These are phyloP conservation scores for Mus caroli DNA, from an alignment of 2,797 vertebrate genomes.

Conservation along the genomic window DNA sequence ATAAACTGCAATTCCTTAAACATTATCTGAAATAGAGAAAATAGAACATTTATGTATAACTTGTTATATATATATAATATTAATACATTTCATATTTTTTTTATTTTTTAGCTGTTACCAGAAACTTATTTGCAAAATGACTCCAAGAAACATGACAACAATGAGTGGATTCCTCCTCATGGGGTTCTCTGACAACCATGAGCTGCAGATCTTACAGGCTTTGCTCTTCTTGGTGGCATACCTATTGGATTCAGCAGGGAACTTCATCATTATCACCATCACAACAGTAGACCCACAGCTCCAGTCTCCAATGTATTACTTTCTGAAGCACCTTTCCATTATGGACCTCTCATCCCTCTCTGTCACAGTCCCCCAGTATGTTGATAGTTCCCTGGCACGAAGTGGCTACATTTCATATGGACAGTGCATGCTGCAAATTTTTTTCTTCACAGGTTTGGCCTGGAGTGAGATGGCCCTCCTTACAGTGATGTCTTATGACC, in stretches of 20 bases:
- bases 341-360: neutral
- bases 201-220: neutral
- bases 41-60: neutral
- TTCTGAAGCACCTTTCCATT: neutral
- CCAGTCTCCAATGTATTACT: constrained; percentile 19
- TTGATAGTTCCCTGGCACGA: neutral
- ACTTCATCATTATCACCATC: neutral
- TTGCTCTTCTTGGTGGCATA: neutral
- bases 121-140: neutral
- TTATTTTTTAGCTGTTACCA: neutral
- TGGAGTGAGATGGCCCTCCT: neutral
- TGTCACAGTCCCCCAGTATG: constrained; percentile 1
- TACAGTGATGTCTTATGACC: constrained; percentile 32
- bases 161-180: neutral
- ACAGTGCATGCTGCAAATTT: neutral
- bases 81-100: neutral
- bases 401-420: neutral
- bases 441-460: neutral
- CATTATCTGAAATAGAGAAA: neutral
- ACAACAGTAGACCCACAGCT: neutral
- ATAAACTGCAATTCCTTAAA: neutral
- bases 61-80: neutral
- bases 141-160: neutral
- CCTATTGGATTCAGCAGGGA: neutral
- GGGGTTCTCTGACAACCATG: neutral